Evolutionary conservation across 2,888 invertebrate genomes (phyloP).

Genomic region (Drosophila aldrichi): DNA sequence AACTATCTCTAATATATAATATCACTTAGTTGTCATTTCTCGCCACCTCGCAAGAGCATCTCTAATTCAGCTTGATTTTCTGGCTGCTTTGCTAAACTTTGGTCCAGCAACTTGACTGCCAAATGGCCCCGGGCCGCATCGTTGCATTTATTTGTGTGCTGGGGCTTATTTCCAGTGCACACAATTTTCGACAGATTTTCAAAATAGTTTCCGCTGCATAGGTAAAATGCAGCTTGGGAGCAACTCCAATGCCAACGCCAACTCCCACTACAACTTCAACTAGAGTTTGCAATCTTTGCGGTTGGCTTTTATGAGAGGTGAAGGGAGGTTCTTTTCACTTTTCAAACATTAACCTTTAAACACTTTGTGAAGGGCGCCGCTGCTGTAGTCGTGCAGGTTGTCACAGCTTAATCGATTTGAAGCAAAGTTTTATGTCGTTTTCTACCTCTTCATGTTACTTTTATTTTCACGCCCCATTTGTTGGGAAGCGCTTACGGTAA

Average conservation of each 20-base stretch:
- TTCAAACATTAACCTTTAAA: conserved; percentile 71
- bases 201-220: conserved; percentile 68
- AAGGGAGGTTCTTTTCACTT: conserved; percentile 62
- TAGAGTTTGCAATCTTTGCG: conserved; percentile 45
- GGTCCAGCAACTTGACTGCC: conserved; percentile 47
- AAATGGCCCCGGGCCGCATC: conserved; percentile 50
- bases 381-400: conserved; percentile 40
- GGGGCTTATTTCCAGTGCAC: conserved; percentile 72
- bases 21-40: neutral
- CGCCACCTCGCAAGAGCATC: conserved; percentile 22
- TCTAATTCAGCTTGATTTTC: neutral
- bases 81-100: conserved; percentile 33
- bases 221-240: conserved; percentile 62
- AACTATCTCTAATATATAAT: too few relatives aligned
- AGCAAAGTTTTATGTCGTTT: conserved; percentile 70
- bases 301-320: conserved; percentile 33
- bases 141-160: conserved; percentile 69
- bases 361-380: conserved; percentile 48
- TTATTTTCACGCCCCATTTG: conserved; percentile 77
- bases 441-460: conserved; percentile 55
- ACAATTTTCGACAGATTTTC: conserved; percentile 73
- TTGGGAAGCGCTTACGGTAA: conserved; percentile 50
- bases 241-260: conserved; percentile 4
- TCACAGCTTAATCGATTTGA: conserved; percentile 78
- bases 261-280: neutral